Base-by-base conservation (phyloP, 1,140 invertebrate genomes). In the Panagrolaimus sp. region DNA sequence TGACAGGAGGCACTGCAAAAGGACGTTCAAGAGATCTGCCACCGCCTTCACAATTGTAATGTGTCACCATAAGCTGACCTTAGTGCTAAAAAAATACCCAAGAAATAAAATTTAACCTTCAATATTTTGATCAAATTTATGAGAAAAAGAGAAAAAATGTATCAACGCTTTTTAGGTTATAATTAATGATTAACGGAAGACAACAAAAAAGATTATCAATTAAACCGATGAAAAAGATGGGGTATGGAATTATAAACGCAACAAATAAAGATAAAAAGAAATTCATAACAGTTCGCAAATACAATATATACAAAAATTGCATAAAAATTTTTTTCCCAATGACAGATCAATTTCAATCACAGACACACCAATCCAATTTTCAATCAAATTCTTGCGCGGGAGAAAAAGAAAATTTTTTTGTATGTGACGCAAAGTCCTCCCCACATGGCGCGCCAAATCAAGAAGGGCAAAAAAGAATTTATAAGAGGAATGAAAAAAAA, bases 301-400 rank as follows among this genome's bases (percentile, higher is more conserved):
- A 38, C 32, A 38, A 38, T 38, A 38, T 38, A 38, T 38, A 38
- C 32, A 38, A 38, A 38, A 38, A 38, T 38, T 38, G 32, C 32
- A 38, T 38, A 38, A 38, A 38, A 38, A 38, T 4, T 4, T 38
- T n/a, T 38, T 38, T 38, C 32, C 32, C 32, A 38, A 38, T 21
- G 52, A 58, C 52, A 28, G 52, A 58, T 58, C 52, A 58, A 58
- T 58, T 58, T 58, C 28, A 6, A 28, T 58, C 21, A 58, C 21
- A 26, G 52, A 58, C 52, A 58, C 52, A 21, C 32, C 32, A 38
- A 38, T 38, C 32, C 32, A 38, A 38, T 38, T 38, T 38, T 38
- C 52, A 58, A 28, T 58, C 52, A 58, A n/a, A 28, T 28, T 58
- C 52, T 58, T 58, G 52, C 52, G 52, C 52, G 52, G 52, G 52